Evolutionary conservation across 2,888 invertebrate species (phyloP).

Genomic region (Fabriciana adippe): DNA sequence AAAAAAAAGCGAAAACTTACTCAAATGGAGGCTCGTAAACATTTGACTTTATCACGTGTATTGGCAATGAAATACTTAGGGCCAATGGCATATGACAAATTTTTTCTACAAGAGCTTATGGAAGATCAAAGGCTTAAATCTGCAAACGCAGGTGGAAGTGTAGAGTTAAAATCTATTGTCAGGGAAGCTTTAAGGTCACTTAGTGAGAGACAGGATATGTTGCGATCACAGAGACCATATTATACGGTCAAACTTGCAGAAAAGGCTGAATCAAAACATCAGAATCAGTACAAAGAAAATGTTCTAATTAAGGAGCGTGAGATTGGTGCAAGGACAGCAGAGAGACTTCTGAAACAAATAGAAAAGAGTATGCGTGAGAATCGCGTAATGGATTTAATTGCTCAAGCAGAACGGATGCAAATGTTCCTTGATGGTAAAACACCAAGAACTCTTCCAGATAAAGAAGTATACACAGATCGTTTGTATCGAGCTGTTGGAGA

Average conservation of each 20-base stretch:
- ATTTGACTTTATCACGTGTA: conserved; percentile 65
- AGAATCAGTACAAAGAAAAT: conserved; percentile 64
- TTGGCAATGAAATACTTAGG: conserved; percentile 77
- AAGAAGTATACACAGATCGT: conserved; percentile 68
- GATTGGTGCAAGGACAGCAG: conserved; percentile 65
- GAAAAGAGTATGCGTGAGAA: conserved; percentile 63
- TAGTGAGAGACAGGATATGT: conserved; percentile 70
- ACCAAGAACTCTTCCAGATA: conserved; percentile 69
- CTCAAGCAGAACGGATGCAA: conserved; percentile 75
- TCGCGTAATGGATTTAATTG: conserved; percentile 67
- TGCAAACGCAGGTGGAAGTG: conserved; percentile 65
- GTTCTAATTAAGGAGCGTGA: conserved; percentile 65
- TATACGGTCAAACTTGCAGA: conserved; percentile 72
- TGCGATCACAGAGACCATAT: conserved; percentile 71
- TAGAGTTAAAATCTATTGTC: conserved; percentile 53
- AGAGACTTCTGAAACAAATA: conserved; percentile 61
- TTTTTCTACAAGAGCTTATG: conserved; percentile 65
- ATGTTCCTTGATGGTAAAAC: conserved; percentile 69
- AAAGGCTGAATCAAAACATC: conserved; percentile 68
- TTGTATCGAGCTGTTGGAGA: conserved; percentile 72
- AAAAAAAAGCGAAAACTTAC: conserved; percentile 62
- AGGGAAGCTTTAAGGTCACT: conserved; percentile 65
- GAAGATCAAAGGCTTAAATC: conserved; percentile 65
- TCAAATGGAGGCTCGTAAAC: conserved; percentile 70
- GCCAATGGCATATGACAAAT: conserved; percentile 77